Percentiles rank a stretch among this genome's conserved stretches.
Evolutionary conservation across 2,888 invertebrate species (phyloP).

Genomic region (Cetonia aurata): DNA sequence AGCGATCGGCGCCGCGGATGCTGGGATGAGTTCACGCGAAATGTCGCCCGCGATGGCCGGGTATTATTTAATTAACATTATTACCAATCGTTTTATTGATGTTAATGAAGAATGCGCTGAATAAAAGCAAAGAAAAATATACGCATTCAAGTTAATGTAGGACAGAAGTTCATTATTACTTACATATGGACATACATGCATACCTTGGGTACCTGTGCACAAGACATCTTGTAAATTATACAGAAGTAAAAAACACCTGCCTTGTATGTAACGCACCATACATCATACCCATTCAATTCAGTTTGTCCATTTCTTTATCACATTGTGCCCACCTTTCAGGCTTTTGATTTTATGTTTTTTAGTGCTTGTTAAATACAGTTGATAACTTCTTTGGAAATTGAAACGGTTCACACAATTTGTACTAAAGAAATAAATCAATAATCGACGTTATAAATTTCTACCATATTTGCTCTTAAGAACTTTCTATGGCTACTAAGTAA

Average conservation of each 20-base stretch:
- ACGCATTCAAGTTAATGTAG: slow-evolving; percentile 16
- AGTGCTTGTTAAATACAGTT: too few relatives aligned
- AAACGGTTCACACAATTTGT: too few relatives aligned
- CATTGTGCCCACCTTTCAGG: too few relatives aligned
- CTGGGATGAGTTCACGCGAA: slow-evolving; percentile 19
- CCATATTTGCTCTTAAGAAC: too few relatives aligned
- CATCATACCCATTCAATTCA: slow-evolving; percentile 7
- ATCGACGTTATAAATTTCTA: too few relatives aligned
- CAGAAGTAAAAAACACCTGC: slow-evolving; percentile 32
- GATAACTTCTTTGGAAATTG: too few relatives aligned
- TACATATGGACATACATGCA: not conserved
- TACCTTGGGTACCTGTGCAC: not conserved
- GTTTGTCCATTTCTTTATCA: too few relatives aligned
- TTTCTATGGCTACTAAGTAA: too few relatives aligned
- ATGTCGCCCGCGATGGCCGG: slow-evolving; percentile 16
- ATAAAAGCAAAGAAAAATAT: slow-evolving; percentile 21
- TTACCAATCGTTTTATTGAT: slow-evolving; percentile 39
- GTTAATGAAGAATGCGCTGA: slow-evolving; percentile 33
- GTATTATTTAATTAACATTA: slow-evolving; percentile 39
- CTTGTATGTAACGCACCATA: slow-evolving; percentile 9
- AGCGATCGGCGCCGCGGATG: not conserved
- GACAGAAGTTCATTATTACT: slow-evolving; percentile 37
- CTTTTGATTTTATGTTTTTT: too few relatives aligned
- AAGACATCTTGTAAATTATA: slow-evolving; percentile 23
- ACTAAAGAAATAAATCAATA: too few relatives aligned